Evolutionary conservation across 2,888 invertebrate species (phyloP), one percentile per base, ranked within the genome.

Genomic region (Acanthosepion lycidas): DNA sequence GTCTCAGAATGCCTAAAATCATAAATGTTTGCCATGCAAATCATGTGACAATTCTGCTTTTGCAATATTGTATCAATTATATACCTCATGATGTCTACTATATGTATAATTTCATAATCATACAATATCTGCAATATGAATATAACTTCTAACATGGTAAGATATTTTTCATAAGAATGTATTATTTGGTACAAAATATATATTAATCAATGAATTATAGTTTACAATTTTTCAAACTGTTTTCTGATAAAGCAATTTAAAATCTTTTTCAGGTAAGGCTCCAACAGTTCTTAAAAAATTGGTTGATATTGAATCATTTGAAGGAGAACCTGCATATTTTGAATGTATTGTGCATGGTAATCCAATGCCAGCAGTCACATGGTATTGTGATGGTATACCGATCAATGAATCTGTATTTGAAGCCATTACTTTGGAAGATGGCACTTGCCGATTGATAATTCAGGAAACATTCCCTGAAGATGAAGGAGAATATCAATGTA

Each of bases 381-480:
- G 99, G 99, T 98, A 98, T 96, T 98, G 98, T 97, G 98, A 99
- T 97, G 98, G 98, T 42, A 96, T 98, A 95, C 98, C 98, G 95
- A 97, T 98, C 78, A 96, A 97, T 94, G 96, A 96, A 91, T 96
- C 98, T 15, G 95, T 96, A 53, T 96, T 96, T 94, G 96, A 96
- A 94, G 95, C 96, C 94, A 95, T 95, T 93, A 94, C 95, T 94
- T 95, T 96, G 95, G 94, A 96, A 95, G 96, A 96, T 95, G 96
- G 97, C 53, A 98, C 98, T 95, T 99, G 98, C 97, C 98, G 98
- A 92, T 98, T 99, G 94, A 99, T 99, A 97, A 98, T 99, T 94
- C 98, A 99, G 23, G 99, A 99, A 96, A 99, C 99, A 28, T 99
- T 99, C 97, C 99, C 99, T 42, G 98, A 98, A 96, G 99, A 99